These are phyloP conservation scores for Eleginops maclovinus DNA, from an alignment of 2,113 vertebrate genomes.

Conservation along the genomic window DNA sequence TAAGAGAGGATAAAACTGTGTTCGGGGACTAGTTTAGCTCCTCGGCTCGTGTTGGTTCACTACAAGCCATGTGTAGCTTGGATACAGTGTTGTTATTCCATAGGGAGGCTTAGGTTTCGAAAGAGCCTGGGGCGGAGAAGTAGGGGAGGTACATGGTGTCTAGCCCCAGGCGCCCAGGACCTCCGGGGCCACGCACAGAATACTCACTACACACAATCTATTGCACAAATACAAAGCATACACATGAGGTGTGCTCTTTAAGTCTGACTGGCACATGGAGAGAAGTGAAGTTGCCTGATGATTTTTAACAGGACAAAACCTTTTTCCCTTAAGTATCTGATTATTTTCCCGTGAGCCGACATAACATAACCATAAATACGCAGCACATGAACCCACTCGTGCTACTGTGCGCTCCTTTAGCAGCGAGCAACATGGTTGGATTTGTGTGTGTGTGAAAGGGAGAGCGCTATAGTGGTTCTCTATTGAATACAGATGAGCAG, in stretches of 20 bases:
- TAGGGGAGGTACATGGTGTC: conserved; percentile 19
- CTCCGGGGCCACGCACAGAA: background rate
- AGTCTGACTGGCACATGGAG: background rate
- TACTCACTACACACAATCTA: background rate
- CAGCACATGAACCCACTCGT: background rate
- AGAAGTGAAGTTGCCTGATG: background rate
- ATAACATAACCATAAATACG: background rate
- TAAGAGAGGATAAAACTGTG: no score
- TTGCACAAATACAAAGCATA: background rate
- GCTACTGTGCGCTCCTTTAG: background rate
- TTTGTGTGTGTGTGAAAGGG: conserved; percentile 61
- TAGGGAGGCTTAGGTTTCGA: background rate
- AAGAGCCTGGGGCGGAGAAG: conserved; percentile 39
- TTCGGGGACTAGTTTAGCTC: no score
- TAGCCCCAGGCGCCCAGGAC: conserved; percentile 37
- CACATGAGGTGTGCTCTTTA: background rate
- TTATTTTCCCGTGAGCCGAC: conserved; percentile 26
- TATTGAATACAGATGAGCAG: conserved; percentile 77
- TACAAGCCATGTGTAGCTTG: background rate
- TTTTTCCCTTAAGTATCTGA: background rate
- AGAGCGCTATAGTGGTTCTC: conserved; percentile 59
- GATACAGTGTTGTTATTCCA: conserved; percentile 14
- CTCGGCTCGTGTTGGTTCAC: background rate
- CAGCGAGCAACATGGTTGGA: conserved; percentile 37
- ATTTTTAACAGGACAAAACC: background rate